Base-by-base conservation (phyloP, 2,113 vertebrate species). In the Dasypus novemcinctus region DNA sequence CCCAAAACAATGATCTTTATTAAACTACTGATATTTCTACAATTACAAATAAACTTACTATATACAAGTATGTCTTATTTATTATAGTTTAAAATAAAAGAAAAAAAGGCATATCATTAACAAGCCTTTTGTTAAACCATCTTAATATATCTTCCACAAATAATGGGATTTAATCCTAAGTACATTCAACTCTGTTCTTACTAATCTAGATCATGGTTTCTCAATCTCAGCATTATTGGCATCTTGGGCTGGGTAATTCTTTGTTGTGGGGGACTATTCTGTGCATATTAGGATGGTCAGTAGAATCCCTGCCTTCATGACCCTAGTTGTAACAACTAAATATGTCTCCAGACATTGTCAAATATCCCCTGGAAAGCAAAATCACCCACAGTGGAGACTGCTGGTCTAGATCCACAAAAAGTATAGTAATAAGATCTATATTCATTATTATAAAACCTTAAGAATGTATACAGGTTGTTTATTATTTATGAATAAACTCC, bases 341-440 rank as follows among this genome's bases (percentile, higher is more conserved):
- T 68, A 66, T 5, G 9, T 71, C 33, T 21, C 36, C n/a, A 18
- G 33, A 57, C 9, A 1, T 1, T 12, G 33, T 29, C 43, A 61
- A 41, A 41, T 11, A 20, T 29, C 7, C 12, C 59, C 23, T 41
- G 7, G 33, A 43, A 27, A 61, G 63, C 31, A 38, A 59, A 59
- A 10, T 20, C 31, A 18, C 27, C 36, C 7, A 0, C 14, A n/a
- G 63, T 10, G 14, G n/a, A n/a, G 12, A 38, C n/a, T 4, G 0
- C 0, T 21, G 31, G 18, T 57, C 33, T 86, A 38, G 23, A n/a
- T 15, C 29, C 59, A 43, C 38, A 8, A 1, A 31, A 33, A 17
- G 20, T 8, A 5, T 38, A 69, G 33, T 14, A 18, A 38, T 3
- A 11, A 49, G 36, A 84, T 49, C 20, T 78, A 20, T 20, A 23